These are phyloP conservation scores for Andrena haemorrhoa DNA, from an alignment of 2,888 invertebrate species.

Conservation along the genomic window DNA sequence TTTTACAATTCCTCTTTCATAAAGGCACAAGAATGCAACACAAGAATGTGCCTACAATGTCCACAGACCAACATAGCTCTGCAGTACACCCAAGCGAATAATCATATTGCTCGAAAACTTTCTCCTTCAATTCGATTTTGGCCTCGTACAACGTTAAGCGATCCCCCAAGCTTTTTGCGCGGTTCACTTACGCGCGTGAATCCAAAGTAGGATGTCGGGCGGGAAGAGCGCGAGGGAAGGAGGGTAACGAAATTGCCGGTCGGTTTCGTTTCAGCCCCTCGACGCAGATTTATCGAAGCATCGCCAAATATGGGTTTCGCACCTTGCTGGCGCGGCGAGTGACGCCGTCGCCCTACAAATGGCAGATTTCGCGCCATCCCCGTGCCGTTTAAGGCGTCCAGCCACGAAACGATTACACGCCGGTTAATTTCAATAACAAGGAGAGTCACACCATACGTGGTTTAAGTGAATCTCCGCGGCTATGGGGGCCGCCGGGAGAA, in stretches of 20 bases:
- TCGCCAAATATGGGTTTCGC: slow-evolving; percentile 79
- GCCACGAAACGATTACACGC: slow-evolving; percentile 75
- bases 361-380: slow-evolving; percentile 75
- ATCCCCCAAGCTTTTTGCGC: background rate
- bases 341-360: slow-evolving; percentile 74
- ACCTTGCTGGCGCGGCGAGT: slow-evolving; percentile 73
- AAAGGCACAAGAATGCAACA: too few relatives aligned
- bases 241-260: slow-evolving; percentile 48
- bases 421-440: slow-evolving; percentile 81
- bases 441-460: slow-evolving; percentile 63
- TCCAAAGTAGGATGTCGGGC: slow-evolving; percentile 30
- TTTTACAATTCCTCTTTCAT: too few relatives aligned
- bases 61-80: too few relatives aligned
- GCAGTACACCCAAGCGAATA: too few relatives aligned
- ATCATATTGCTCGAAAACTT: slow-evolving; percentile 1
- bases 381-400: slow-evolving; percentile 77
- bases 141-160: background rate
- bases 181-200: slow-evolving; percentile 4
- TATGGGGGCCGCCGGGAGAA: slow-evolving; percentile 19
- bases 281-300: slow-evolving; percentile 78
- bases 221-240: slow-evolving; percentile 36
- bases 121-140: slow-evolving; percentile 4
- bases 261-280: slow-evolving; percentile 62
- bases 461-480: slow-evolving; percentile 70
- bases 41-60: too few relatives aligned